Conservation (phyloP, 2,888 invertebrate genomes). For the Microctonus aethiopoides region DNA sequence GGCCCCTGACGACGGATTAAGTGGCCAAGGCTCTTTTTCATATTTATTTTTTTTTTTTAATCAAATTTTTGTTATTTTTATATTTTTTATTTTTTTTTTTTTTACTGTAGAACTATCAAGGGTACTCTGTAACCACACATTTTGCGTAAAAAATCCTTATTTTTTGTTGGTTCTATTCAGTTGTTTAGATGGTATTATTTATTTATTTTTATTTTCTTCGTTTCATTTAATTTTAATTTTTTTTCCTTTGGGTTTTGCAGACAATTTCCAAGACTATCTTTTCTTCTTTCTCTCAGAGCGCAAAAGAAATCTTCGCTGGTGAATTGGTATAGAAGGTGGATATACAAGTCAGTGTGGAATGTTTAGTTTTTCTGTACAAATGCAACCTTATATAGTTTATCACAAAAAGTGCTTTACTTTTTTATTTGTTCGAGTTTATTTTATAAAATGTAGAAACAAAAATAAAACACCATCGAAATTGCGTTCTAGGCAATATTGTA, state of each 20-base stretch:
- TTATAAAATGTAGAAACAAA: neutral
- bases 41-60: too few relatives aligned
- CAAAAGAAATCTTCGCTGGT: neutral
- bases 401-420: neutral
- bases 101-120: too few relatives aligned
- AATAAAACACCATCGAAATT: neutral
- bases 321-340: neutral
- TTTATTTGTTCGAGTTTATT: neutral
- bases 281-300: neutral
- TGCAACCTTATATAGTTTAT: neutral
- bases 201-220: neutral
- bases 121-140: neutral
- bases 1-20: conserved; percentile 17
- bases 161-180: too few relatives aligned
- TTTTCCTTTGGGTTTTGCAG: neutral
- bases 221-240: neutral
- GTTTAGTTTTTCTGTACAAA: neutral
- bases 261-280: neutral
- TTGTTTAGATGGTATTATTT: too few relatives aligned
- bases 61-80: too few relatives aligned
- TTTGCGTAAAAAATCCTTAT: neutral
- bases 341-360: neutral
- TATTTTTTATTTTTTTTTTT: too few relatives aligned
- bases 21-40: conserved; percentile 10
- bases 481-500: too few relatives aligned